Percentiles rank a stretch among this genome's conserved stretches.
These are phyloP conservation scores for Isaurus tuberculatus DNA, from an alignment of 92 coral and sea anemone species.

Conservation along the genomic window DNA sequence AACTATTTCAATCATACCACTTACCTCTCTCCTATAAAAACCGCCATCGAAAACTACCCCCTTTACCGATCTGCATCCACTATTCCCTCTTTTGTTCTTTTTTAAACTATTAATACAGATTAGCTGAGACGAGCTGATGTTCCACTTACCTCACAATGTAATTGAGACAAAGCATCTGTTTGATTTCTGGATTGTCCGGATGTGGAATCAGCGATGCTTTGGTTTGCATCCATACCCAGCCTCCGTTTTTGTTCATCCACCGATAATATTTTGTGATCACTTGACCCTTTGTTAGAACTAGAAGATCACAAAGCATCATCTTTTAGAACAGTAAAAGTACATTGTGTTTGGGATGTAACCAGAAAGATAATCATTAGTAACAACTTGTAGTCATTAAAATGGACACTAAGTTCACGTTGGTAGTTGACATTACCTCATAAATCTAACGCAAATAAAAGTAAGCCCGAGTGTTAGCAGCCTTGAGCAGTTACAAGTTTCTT, in stretches of 20 bases:
- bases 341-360: too few relatives aligned
- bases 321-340: neutral
- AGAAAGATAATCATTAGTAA: too few relatives aligned
- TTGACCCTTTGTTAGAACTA: slow-evolving; percentile 94
- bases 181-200: slow-evolving; percentile 86
- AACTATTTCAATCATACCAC: too few relatives aligned
- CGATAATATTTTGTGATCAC: slow-evolving; percentile 94
- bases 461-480: too few relatives aligned
- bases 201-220: slow-evolving; percentile 88
- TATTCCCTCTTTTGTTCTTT: neutral
- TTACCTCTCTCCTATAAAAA: too few relatives aligned
- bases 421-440: too few relatives aligned
- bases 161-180: slow-evolving; percentile 91
- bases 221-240: slow-evolving; percentile 99
- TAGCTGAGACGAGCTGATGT: neutral
- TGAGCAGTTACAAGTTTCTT: too few relatives aligned
- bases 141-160: slow-evolving; percentile 87
- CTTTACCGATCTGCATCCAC: neutral
- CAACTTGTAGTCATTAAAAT: too few relatives aligned
- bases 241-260: slow-evolving; percentile 99
- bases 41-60: too few relatives aligned
- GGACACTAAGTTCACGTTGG: too few relatives aligned
- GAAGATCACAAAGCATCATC: neutral
- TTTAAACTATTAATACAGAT: neutral
- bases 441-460: too few relatives aligned